Evolutionary conservation across 1,140 invertebrate genomes (phyloP), one percentile per base, ranked within the genome.

Genomic region (Drosophila subpulchrella): DNA sequence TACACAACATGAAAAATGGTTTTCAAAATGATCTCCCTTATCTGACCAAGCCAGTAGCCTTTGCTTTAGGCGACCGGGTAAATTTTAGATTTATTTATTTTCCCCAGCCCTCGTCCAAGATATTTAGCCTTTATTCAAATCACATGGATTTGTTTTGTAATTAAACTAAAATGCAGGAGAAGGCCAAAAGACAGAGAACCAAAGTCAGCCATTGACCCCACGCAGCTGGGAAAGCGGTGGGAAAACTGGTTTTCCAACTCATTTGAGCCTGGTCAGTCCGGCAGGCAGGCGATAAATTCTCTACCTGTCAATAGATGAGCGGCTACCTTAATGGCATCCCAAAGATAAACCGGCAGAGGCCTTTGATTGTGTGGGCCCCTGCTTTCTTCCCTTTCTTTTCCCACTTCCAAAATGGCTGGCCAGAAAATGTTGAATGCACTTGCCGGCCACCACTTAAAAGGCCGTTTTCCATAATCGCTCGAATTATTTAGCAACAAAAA

Each of bases 251-350:
- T 90, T 83, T 67, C 61, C 47, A 62, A 41, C 41, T 46, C 56
- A 60, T 76, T 70, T 71, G 51, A 70, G 67, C 44, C 38, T 55
- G 72, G 48, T 42, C 47, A 47, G 54, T 36, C 59, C 54, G 47
- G 61, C 68, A 76, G 71, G 81, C 81, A 79, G 76, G 68, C 75
- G 51, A 90, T 91, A 91, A 84, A 91, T 91, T 77, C 83, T 91
- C 85, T 91, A 91, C 90, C 90, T 91, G 90, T 90, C 90, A 91
- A 91, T 91, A 73, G 85, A 72, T 59, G 84, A 84, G 84, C 73
- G 70, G 77, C 84, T 88, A 88, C 84, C 80, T 84, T 88, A 88
- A 88, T 88, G 84, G 84, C 84, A 84, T 51, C 84, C 80, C 32
- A 75, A 53, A 80, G 84, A 88, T 89, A 89, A 78, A 61, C 80